Conservation (phyloP, 2,113 vertebrate genomes). For the Rhinoptilus africanus region DNA sequence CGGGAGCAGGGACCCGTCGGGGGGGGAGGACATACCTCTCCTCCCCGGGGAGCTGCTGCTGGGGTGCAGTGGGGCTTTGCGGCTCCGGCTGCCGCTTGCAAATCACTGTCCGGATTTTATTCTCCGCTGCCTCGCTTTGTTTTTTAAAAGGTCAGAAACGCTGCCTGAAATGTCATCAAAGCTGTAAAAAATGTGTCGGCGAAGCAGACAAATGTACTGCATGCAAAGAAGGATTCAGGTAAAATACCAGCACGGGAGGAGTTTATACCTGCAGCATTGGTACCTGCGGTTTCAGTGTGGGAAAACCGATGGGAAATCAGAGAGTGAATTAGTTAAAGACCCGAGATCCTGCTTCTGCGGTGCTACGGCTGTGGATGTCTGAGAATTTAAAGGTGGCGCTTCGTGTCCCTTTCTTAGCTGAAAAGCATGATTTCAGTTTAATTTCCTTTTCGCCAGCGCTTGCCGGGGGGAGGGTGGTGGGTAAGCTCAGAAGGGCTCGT, state of each 20-base stretch:
- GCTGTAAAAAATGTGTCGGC: constrained; percentile 79
- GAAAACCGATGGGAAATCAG: background rate
- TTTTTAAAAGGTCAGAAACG: constrained; percentile 79
- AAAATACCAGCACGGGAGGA: background rate
- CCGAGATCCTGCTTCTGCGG: background rate
- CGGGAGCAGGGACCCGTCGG: background rate
- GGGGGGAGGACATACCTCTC: background rate
- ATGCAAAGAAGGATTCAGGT: constrained; percentile 89
- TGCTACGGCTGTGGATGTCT: background rate
- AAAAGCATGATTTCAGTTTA: background rate
- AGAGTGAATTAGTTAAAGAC: background rate
- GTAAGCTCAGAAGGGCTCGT: background rate
- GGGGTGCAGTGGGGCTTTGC: background rate
- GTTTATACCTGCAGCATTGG: background rate
- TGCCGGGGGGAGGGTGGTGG: background rate
- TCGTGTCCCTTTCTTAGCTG: background rate
- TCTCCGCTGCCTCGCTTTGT: background rate
- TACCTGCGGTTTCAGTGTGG: background rate
- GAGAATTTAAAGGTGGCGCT: background rate
- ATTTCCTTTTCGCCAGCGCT: background rate
- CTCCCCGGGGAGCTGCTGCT: background rate
- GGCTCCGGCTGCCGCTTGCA: fast-evolving
- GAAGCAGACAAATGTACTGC: constrained; percentile 82
- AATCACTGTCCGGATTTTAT: background rate
- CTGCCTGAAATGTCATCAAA: constrained; percentile 85